Evolutionary conservation across 2,797 vertebrate genomes (phyloP).

Genomic region (Bovichtus variegatus): DNA sequence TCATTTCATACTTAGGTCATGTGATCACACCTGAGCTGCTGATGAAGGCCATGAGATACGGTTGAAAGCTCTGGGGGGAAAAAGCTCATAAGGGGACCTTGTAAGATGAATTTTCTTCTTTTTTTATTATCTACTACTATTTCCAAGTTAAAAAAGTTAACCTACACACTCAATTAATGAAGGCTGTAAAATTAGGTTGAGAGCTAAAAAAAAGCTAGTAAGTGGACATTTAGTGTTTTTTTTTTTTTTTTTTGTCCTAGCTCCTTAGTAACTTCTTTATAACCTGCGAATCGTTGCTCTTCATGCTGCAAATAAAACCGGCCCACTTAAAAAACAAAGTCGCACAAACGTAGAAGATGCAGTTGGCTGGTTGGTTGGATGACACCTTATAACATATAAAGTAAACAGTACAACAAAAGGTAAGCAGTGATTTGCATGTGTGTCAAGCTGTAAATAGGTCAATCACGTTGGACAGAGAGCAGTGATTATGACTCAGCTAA

Average conservation of each 20-base stretch:
- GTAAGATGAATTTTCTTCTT: neutral
- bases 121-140: neutral
- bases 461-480: neutral
- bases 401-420: neutral
- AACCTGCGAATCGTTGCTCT: neutral
- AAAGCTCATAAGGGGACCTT: neutral
- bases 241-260: neutral
- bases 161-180: neutral
- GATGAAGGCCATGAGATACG: neutral
- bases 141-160: neutral
- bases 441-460: conserved; percentile 3
- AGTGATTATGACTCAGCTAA: conserved; percentile 35
- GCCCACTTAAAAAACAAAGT: neutral
- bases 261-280: neutral
- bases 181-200: neutral
- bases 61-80: neutral
- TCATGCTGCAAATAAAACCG: neutral
- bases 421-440: neutral
- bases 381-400: neutral
- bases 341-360: neutral
- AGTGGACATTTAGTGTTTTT: neutral
- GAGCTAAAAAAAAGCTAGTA: neutral
- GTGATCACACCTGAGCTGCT: neutral
- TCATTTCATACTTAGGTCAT: neutral
- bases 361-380: too few relatives aligned